Evolutionary conservation across 53 echinoderm and acorn worm genomes (phyloP), one percentile per base, ranked within the genome.

Genomic region (Hippasteria phrygiana): DNA sequence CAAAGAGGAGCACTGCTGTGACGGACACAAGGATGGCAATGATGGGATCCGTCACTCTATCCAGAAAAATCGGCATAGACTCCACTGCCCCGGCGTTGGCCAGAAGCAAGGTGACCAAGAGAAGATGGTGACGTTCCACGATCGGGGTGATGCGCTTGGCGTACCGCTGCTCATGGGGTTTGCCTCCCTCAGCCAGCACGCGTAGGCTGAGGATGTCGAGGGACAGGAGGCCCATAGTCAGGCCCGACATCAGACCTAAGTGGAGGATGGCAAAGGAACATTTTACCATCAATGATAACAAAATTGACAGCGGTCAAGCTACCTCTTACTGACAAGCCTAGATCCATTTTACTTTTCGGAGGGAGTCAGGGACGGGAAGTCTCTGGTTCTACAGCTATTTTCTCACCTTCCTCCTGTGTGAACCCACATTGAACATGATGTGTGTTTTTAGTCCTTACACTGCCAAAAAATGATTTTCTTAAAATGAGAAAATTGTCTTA

Each of bases 31-130:
- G 65, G 34, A 95, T 93, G 31, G 95, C 95, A 5, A 93, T 55
- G 55, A 91, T 77, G 0, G 93, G 89, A 65, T 88, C 78, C 22
- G 91, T 88, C 69, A 95, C 83, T 24, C 59, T 54, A 64, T 93
- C 95, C 71, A 95, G 81, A 32, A 95, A 95, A 20, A 95, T 84
- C 4, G 95, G 95, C 95, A 95, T 95, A 27, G 93, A 88, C 89
- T 95, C 95, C 53, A 91, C 95, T 14, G 95, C 95, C n/a, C 73
- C 95, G 3, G 95, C 95, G 55, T 95, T 95, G 81, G 95, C 95
- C 20, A 95, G 87, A 3, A 95, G 91, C 16, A 95, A 34, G 6
- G 95, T 95, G 77, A 95, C 95, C 39, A 95, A 72, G 2, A 95
- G 46, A 35, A 93, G 88, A 43, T 95, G 95, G 28, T 93, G 93